Evolutionary conservation across 1,140 invertebrate species (phyloP).

Genomic region (Pseudomyrmex pallidus): DNA sequence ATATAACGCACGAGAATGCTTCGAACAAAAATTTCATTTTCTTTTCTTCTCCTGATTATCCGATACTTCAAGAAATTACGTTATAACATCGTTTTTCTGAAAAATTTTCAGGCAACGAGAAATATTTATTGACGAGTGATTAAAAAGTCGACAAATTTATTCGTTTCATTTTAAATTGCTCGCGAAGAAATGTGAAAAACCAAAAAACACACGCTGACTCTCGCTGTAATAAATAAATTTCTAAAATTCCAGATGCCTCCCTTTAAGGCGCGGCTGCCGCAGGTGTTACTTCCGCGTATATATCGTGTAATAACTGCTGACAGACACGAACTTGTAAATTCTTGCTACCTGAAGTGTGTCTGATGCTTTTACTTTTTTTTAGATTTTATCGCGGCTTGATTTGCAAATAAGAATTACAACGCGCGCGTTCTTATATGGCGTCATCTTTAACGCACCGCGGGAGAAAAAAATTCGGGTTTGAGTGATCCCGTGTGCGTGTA

Average conservation of each 20-base stretch:
- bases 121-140: neutral
- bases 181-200: no score
- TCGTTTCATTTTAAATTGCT: neutral
- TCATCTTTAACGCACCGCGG: neutral
- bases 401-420: slow-evolving; percentile 18
- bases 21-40: slow-evolving; percentile 6
- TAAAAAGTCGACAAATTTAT: neutral
- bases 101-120: no score
- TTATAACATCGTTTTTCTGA: slow-evolving; percentile 15
- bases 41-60: neutral
- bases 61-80: neutral
- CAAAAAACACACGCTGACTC: neutral
- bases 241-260: neutral
- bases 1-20: slow-evolving; percentile 1
- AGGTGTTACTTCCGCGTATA: slow-evolving; percentile 12
- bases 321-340: slow-evolving; percentile 23
- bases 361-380: slow-evolving; percentile 16
- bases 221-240: slow-evolving; percentile 15
- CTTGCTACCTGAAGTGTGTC: neutral
- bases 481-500: neutral
- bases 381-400: slow-evolving; percentile 5
- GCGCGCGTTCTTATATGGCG: no score
- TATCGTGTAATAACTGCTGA: slow-evolving; percentile 17
- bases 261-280: neutral
- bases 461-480: slow-evolving; percentile 1